Evolutionary conservation across 2,888 invertebrate species (phyloP), one percentile per base, ranked within the genome.

Genomic region (Spilarctia lutea): DNA sequence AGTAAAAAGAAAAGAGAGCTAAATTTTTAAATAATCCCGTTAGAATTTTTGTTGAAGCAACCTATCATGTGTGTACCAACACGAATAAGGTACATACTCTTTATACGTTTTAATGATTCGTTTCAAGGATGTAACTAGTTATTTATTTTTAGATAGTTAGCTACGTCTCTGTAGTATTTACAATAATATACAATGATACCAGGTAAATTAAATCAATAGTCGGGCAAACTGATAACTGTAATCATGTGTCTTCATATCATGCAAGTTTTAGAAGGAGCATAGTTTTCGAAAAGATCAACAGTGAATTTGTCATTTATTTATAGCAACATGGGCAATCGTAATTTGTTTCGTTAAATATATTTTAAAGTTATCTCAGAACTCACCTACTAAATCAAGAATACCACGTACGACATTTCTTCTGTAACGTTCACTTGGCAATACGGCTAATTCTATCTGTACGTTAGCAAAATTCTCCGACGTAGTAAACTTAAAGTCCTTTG

Each of bases 371-470:
- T 71, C 4, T 72, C 13, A 16, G 30, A 63, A 56, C 96, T 92
- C 88, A 97, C 97, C 97, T 1, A 97, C 97, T 89, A 98, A 94
- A 93, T 98, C 98, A 79, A 98, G 90, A 75, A 96, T 96, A 48
- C 97, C 97, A 78, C 97, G 96, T 0, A 98, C 97, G 10, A 98
- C 97, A 87, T 97, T 98, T 77, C 98, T 95, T 83, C 97, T 97
- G 86, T 97, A 98, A 16, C 97, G 94, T 86, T 97, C 97, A 24
- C 96, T 97, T 0, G 98, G 98, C 71, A 97, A 90, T 75, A 96
- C 96, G 8, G 97, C 96, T 45, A 98, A 89, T 16, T 96, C 96
- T 69, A 98, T 94, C 81, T 97, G 96, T 0, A 98, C 96, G 24
- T 92, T 94, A 0, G 96, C 91, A 72, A 88, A 92, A 42, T 81